Base-by-base conservation (phyloP, 2,888 invertebrate species). In the Ectropis crepuscularia region DNA sequence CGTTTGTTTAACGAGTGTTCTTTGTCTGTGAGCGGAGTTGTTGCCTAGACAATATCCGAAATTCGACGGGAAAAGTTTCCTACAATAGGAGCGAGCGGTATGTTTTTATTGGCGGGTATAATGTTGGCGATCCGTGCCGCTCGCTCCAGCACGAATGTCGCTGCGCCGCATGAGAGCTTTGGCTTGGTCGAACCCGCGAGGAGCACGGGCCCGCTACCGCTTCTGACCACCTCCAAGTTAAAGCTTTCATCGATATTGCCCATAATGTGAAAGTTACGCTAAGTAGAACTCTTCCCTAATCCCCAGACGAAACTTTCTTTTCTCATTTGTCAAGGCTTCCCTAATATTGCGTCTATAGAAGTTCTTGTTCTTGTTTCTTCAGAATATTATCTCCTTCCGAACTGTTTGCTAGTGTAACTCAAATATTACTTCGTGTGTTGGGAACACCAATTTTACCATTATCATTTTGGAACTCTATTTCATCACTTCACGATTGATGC, bases 11-110 rank as follows among this genome's bases (percentile, higher is more conserved):
- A 70, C 59, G 16, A 39, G 85, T 87, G 87, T 72, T 83, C 76
- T 76, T 79, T 79, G 77, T 82, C 80, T 79, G 83, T 87, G 88
- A 75, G 80, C 77, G 81, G 76, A 82, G 81, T 81, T 75, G 71
- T 71, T 78, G 78, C 80, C 75, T 66, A 79, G 78, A 78, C 85
- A 83, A 85, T 86, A 90, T 92, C 89, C 89, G 90, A 90, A 90
- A 87, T 91, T 90, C 89, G 89, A 87, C 82, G 85, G 67, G 83
- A 80, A 85, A 87, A 85, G 77, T 87, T 87, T 83, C 71, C 76
- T 79, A 77, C 78, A 79, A 77, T 81, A 82, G 82, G 80, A 82
- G 85, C 84, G 82, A 82, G 82, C 78, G 85, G 82, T 82, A 84
- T 82, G 82, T 81, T 79, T 75, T 73, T 75, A 78, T 76, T 72